A percentile compares a stretch with the other conserved stretches of the same genome.
These are phyloP conservation scores for Microtus pennsylvanicus DNA, from an alignment of 2,113 vertebrate species.

Conservation along the genomic window DNA sequence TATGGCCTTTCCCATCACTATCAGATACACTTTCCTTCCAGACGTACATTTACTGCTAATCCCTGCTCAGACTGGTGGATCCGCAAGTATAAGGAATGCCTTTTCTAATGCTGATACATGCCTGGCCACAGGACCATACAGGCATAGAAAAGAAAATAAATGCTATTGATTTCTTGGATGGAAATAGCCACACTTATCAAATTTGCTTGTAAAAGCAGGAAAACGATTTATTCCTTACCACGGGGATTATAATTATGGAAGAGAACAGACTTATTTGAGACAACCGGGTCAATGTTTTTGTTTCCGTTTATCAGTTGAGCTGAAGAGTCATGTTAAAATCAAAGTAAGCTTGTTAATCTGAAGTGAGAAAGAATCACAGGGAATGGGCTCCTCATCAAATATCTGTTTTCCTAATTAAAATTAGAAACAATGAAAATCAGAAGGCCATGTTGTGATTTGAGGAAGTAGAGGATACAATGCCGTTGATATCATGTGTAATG, in stretches of 20 bases:
- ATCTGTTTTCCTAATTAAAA: background rate
- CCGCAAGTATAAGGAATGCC: background rate
- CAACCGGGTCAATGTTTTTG: background rate
- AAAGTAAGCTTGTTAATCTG: background rate
- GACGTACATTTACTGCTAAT: background rate
- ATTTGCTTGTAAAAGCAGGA: background rate
- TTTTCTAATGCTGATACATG: background rate
- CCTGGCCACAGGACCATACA: background rate
- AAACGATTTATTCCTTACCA: background rate
- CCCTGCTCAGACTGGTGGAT: background rate
- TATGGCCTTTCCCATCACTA: background rate
- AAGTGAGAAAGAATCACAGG: slow-evolving; percentile 20
- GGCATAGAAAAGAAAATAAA: background rate
- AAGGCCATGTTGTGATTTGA: background rate
- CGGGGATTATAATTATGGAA: background rate
- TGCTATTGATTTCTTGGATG: background rate
- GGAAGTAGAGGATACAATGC: background rate
- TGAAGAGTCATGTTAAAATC: background rate
- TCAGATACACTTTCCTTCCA: background rate
- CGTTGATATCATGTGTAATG: background rate
- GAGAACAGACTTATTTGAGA: background rate
- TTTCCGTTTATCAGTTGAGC: background rate
- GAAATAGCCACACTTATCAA: background rate
- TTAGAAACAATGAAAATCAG: background rate
- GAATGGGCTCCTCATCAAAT: background rate